Base-by-base conservation (phyloP, 2,797 vertebrate species). In the Anguilla anguilla region DNA sequence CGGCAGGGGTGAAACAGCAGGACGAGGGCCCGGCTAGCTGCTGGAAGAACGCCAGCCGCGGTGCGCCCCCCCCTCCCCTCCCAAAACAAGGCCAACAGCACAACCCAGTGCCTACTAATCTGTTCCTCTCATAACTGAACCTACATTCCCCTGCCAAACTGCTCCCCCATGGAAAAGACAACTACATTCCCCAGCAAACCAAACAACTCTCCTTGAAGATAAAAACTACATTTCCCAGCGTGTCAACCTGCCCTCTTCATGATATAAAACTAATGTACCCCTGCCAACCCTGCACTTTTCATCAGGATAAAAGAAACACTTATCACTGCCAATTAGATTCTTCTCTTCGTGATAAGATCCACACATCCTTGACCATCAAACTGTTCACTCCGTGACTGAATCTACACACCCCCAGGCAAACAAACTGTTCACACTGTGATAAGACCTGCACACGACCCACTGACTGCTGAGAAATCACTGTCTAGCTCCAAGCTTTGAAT, bases 331-430 rank as follows among this genome's bases (percentile, higher is more conserved):
- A 82, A 57, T 39, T 35, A 19, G 17, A 77, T 15, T 19, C 28
- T 43, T 43, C 13, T 1, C 72, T 43, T 77, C 0, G 19, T 77
- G 31, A 77, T 43, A 7, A 77, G 77, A 77, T 39, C 31, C 31
- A 39, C 72, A 77, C 72, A 39, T 77, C 31, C 72, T 15, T 86
- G 72, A 74, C 72, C 39, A 77, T 53, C 53, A 59, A 49, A 86
- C 51, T 28, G 69, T 28, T 39, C 86, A 55, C 22, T 11, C 51
- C 17, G 22, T 49, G 35, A 57, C 15, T 57, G 13, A 77, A 86
- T 19, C 13, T 61, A 19, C 31, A 19, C 53, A 86, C 6, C 22
- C 46, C 51, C 11, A 59, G 7, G 74, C 22, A 79, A 79, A 39
- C 28, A 79, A 43, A 79, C 74, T 46, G 69, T 17, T 79, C 74